A percentile compares a stretch with the other conserved stretches of the same genome.
Evolutionary conservation across 2,888 invertebrate genomes (phyloP).

Genomic region (Rotaria socialis): DNA sequence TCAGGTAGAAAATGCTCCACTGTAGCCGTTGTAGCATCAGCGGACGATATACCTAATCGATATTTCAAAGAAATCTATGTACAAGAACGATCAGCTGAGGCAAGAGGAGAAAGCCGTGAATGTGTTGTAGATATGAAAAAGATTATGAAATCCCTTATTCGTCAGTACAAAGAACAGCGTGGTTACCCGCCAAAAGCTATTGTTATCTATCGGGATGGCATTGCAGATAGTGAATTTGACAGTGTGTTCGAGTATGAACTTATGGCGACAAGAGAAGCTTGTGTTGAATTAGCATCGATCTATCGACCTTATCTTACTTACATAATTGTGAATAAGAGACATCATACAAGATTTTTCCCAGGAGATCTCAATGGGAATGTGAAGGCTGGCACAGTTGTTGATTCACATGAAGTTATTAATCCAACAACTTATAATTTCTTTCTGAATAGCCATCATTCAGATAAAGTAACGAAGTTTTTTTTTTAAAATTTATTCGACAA

Average conservation of each 20-base stretch:
- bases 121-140: constrained; percentile 43
- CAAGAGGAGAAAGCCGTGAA: constrained; percentile 28
- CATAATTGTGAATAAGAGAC: constrained; percentile 45
- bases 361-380: constrained; percentile 11
- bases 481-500: no score
- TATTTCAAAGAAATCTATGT: background rate
- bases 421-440: constrained; percentile 38
- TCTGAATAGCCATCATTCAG: constrained; percentile 41
- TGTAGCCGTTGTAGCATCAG: constrained; percentile 48
- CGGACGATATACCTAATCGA: background rate
- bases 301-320: constrained; percentile 45
- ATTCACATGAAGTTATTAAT: constrained; percentile 36
- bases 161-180: constrained; percentile 33
- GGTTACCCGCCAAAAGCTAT: constrained; percentile 31
- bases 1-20: constrained; percentile 46
- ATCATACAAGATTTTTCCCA: constrained; percentile 44
- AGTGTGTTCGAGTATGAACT: constrained; percentile 42
- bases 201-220: constrained; percentile 45
- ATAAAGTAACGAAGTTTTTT: background rate
- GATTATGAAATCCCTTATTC: constrained; percentile 34
- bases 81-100: background rate
- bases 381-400: constrained; percentile 45
- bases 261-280: constrained; percentile 41
- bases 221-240: constrained; percentile 43
- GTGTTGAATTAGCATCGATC: constrained; percentile 19